Evolutionary conservation across 2,888 invertebrate species (phyloP).

Genomic region (Agrenia bidenticulata): DNA sequence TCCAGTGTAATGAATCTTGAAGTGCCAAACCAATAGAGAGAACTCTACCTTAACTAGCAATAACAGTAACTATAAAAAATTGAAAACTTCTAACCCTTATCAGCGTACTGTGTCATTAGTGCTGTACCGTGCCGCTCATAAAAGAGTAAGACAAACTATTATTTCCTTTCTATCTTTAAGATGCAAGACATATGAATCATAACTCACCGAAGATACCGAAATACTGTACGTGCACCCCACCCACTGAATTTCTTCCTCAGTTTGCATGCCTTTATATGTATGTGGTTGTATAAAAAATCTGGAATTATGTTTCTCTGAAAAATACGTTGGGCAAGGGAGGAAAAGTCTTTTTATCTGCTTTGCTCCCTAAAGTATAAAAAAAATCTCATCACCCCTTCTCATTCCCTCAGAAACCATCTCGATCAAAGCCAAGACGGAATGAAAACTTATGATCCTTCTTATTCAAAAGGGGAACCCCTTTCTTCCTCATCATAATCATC

Average conservation of each 20-base stretch:
- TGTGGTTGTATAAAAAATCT: neutral
- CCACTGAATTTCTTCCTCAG: neutral
- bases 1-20: no score
- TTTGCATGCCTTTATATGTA: neutral
- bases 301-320: slow-evolving; percentile 1
- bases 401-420: slow-evolving; percentile 1
- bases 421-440: slow-evolving; percentile 16
- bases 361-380: neutral
- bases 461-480: slow-evolving; percentile 27
- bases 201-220: no score
- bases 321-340: neutral
- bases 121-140: no score
- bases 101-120: no score
- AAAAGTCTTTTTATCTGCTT: neutral
- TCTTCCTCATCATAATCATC: slow-evolving; percentile 22
- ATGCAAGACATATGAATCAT: no score
- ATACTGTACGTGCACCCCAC: neutral
- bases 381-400: slow-evolving; percentile 13
- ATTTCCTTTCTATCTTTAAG: no score
- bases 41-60: no score
- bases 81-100: no score
- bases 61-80: no score
- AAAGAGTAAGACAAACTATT: no score
- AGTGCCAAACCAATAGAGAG: no score
- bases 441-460: slow-evolving; percentile 36